phyloP scores from a whole-genome alignment of 2,888 invertebrate genomes.

The Phaedon cochleariae region DNA sequence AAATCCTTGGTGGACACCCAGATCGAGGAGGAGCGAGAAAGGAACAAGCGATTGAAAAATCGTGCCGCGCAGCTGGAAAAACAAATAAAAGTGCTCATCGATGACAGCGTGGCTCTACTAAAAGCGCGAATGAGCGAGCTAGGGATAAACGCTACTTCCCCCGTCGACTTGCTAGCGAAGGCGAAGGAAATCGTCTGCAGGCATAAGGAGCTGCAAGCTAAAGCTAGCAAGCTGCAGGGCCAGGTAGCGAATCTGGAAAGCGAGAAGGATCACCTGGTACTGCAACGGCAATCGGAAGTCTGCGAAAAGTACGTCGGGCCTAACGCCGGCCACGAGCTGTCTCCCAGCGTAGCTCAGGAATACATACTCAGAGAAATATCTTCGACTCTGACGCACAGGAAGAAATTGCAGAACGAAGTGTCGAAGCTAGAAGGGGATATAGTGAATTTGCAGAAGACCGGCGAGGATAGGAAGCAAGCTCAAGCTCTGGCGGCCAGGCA shows the following conservation, averaged over 20 bases:
- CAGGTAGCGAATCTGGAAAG: conserved; percentile 81
- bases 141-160: conserved; percentile 86
- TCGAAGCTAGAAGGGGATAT: conserved; percentile 83
- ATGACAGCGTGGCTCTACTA: conserved; percentile 88
- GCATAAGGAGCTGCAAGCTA: conserved; percentile 91
- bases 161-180: conserved; percentile 84
- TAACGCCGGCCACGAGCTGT: conserved; percentile 67
- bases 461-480: conserved; percentile 69
- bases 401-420: conserved; percentile 83
- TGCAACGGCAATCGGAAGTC: conserved; percentile 78
- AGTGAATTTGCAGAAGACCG: conserved; percentile 74
- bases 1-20: conserved; percentile 75
- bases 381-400: conserved; percentile 82
- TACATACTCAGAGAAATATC: conserved; percentile 87
- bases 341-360: conserved; percentile 78
- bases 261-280: conserved; percentile 77
- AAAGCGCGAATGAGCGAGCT: conserved; percentile 92
- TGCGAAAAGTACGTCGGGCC: conserved; percentile 74
- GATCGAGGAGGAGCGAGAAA: conserved; percentile 80
- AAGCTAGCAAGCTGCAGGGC: conserved; percentile 85
- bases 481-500: conserved; percentile 51
- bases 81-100: conserved; percentile 90
- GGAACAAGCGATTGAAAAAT: conserved; percentile 82
- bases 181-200: conserved; percentile 92
- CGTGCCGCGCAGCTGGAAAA: conserved; percentile 91